Evolutionary conservation across 2,797 vertebrate genomes (phyloP), one percentile per base, ranked within the genome.

Genomic region (Sebastolobus altivelis): DNA sequence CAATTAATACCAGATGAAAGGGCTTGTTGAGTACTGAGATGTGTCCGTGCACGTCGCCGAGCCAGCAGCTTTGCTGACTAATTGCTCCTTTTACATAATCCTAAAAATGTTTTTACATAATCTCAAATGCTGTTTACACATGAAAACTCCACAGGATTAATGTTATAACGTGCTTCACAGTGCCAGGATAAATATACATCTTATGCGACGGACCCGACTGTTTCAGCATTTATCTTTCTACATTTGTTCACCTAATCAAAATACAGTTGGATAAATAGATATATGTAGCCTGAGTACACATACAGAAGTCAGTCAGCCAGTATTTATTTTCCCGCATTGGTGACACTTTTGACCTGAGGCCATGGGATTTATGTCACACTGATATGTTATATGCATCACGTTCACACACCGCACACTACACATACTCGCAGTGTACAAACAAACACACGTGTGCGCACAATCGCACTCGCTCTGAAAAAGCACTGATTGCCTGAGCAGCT

Each of bases 1-100:
- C 88, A 88, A 95, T 96, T 93, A 93, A 95, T 93, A 90, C 92
- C 95, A 96, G 94, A 95, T 95, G 94, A 96, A 94, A 92, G 43
- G 65, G 65, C 80, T 90, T 86, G 90, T 70, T 89, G 89, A 94
- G 91, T 77, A 27, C 82, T 73, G 71, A 86, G 71, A 79, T 82
- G 73, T 84, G 83, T 85, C 85, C 72, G 27, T 72, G 68, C 83
- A 72, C 35, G 81, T 74, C 5, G 71, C 38, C 5, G 66, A 86
- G 80, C 85, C 81, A 80, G 73, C 85, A 79, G 81, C 85, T 87
- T 77, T 76, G 33, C 86, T 94, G 90, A 93, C 86, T 95, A 95
- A 95, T 95, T 94, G 81, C 90, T 88, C 87, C 85, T 94, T 67
- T 92, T 89, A 89, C 93, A 95, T 95, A 95, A 95, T 95, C 94